A percentile compares a stretch with the other conserved stretches of the same genome.
These are phyloP conservation scores for Tetramorium bicarinatum DNA, from an alignment of 2,888 invertebrate species.

Conservation along the genomic window DNA sequence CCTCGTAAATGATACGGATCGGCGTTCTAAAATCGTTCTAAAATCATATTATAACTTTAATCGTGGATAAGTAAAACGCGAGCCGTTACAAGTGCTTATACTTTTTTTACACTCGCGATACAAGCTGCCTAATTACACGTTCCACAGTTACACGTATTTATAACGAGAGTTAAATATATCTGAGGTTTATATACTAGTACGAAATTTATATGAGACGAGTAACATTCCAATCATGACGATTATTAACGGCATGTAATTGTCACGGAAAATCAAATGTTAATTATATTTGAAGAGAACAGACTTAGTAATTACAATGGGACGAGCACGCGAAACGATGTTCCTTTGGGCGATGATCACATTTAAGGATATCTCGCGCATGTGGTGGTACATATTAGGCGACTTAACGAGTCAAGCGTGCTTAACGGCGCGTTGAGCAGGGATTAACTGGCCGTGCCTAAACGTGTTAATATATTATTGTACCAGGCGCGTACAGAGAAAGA, in stretches of 20 bases:
- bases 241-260: background rate
- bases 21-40: conserved; percentile 39
- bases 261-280: conserved; percentile 52
- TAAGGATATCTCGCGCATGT: conserved; percentile 62
- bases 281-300: conserved; percentile 51
- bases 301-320: conserved; percentile 57
- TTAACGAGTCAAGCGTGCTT: conserved; percentile 78
- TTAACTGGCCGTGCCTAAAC: conserved; percentile 80
- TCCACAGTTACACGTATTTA: background rate
- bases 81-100: conserved; percentile 1
- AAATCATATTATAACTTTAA: conserved; percentile 37
- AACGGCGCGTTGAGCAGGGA: conserved; percentile 80
- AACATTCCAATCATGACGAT: conserved; percentile 4
- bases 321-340: conserved; percentile 14
- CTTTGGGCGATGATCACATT: conserved; percentile 60
- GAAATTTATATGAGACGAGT: background rate
- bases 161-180: background rate
- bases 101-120: conserved; percentile 6
- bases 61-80: conserved; percentile 35
- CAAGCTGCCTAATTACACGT: conserved; percentile 25
- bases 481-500: conserved; percentile 66
- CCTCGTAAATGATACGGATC: conserved; percentile 39
- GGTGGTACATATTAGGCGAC: conserved; percentile 70
- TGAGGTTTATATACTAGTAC: background rate
- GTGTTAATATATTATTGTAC: conserved; percentile 78